phyloP scores from a whole-genome alignment of 2,888 invertebrate species.

The Cordylochernes scorpioides region DNA sequence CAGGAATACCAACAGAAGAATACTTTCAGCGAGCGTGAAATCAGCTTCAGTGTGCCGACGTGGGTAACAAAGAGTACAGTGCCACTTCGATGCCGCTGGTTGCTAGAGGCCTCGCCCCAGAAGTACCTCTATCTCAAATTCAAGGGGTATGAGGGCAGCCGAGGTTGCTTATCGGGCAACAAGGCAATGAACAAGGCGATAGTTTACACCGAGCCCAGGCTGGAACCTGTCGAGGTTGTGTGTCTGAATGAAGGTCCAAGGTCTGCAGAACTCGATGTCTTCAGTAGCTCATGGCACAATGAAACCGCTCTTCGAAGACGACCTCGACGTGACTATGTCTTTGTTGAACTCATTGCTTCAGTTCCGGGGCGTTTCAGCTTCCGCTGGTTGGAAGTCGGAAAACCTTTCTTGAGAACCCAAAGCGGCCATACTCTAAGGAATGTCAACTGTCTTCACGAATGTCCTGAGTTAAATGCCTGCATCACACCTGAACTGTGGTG shows the following conservation, averaged over 20 bases:
- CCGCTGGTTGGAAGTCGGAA: conserved; percentile 13
- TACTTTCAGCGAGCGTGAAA: conserved; percentile 10
- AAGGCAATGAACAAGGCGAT: conserved; percentile 37
- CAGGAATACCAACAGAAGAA: conserved; percentile 5
- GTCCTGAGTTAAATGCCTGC: conserved; percentile 51
- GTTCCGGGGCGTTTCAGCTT: conserved; percentile 9
- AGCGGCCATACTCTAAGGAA: conserved; percentile 14
- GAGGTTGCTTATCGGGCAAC: conserved; percentile 10
- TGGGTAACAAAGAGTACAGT: conserved; percentile 7
- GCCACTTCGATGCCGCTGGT: conserved; percentile 15
- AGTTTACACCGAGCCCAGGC: conserved; percentile 34
- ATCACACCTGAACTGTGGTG: conserved; percentile 51
- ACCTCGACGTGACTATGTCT: conserved; percentile 25
- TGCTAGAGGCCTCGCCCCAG: conserved; percentile 14
- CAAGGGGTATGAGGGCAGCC: conserved; percentile 11
- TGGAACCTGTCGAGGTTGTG: conserved; percentile 11
- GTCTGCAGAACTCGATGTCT: conserved; percentile 11
- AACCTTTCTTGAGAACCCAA: conserved; percentile 11
- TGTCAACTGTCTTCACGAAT: conserved; percentile 40
- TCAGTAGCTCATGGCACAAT: conserved; percentile 14
- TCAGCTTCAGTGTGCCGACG: conserved; percentile 8
- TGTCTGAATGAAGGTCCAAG: conserved; percentile 9
- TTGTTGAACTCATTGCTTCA: conserved; percentile 12
- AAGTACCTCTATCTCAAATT: conserved; percentile 16
- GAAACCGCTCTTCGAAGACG: conserved; percentile 15